These are phyloP conservation scores for Parasteatoda lunata DNA, from an alignment of 2,888 invertebrate species.

Conservation along the genomic window DNA sequence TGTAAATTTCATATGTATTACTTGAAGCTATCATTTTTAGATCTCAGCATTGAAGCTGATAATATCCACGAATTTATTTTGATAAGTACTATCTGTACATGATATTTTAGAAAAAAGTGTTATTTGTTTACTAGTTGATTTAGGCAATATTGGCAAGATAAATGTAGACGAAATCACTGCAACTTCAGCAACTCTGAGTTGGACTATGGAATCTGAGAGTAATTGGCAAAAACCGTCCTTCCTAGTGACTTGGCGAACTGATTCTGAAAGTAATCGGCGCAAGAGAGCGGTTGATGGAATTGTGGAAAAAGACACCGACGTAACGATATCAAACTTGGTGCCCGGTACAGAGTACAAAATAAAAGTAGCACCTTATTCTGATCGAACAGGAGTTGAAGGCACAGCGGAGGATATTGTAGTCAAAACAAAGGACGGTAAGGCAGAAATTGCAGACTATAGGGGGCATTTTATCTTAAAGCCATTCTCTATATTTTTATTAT, in stretches of 20 bases:
- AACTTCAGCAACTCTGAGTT: slow-evolving; percentile 11
- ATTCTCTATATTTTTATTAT: too few relatives aligned
- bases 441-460: too few relatives aligned
- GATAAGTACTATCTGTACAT: neutral
- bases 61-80: neutral
- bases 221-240: slow-evolving; percentile 51
- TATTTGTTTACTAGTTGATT: slow-evolving; percentile 25
- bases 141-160: slow-evolving; percentile 43
- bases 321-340: slow-evolving; percentile 13
- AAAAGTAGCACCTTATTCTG: slow-evolving; percentile 27
- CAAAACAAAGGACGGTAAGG: slow-evolving; percentile 34
- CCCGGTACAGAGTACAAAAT: slow-evolving; percentile 42
- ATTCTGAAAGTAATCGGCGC: neutral
- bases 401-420: slow-evolving; percentile 19
- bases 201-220: slow-evolving; percentile 13
- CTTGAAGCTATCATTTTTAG: neutral
- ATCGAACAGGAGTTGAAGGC: slow-evolving; percentile 8
- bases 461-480: too few relatives aligned
- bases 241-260: slow-evolving; percentile 38
- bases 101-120: neutral
- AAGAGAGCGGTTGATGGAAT: slow-evolving; percentile 1
- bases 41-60: neutral
- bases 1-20: too few relatives aligned
- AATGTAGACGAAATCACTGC: slow-evolving; percentile 12
- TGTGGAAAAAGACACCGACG: slow-evolving; percentile 3